A percentile compares a stretch with the other conserved stretches of the same genome.
Conservation (phyloP, 2,888 invertebrate species). For the Athalia circularis region DNA sequence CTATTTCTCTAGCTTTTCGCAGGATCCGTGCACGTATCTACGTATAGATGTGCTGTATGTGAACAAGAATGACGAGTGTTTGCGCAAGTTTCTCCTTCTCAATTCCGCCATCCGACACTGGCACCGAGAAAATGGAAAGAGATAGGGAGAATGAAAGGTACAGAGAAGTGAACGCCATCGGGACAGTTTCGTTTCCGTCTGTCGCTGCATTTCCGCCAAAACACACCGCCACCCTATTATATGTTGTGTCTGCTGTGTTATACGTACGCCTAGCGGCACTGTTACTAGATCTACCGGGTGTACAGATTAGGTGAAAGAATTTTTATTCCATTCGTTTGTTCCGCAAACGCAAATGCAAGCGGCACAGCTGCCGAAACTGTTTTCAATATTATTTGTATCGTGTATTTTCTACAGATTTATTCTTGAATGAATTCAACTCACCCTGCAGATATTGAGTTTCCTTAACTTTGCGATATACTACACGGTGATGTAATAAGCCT, state of each 20-base stretch:
- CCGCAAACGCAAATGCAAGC: no score
- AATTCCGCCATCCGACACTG: not conserved
- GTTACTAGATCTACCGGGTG: not conserved
- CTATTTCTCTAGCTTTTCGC: not conserved
- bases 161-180: not conserved
- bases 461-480: constrained; percentile 47
- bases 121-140: not conserved
- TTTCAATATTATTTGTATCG: no score
- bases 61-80: constrained; percentile 30
- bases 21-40: not conserved
- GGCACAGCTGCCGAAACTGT: no score
- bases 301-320: no score
- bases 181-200: constrained; percentile 27
- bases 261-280: not conserved
- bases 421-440: not conserved
- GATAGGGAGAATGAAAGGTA: not conserved
- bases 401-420: not conserved
- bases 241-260: not conserved
- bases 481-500: constrained; percentile 67
- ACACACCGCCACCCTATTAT: not conserved
- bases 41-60: not conserved
- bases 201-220: constrained; percentile 23
- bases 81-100: constrained; percentile 19
- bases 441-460: not conserved
- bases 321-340: no score